phyloP scores from a whole-genome alignment of 2,113 vertebrate species.

The Willisornis vidua region DNA sequence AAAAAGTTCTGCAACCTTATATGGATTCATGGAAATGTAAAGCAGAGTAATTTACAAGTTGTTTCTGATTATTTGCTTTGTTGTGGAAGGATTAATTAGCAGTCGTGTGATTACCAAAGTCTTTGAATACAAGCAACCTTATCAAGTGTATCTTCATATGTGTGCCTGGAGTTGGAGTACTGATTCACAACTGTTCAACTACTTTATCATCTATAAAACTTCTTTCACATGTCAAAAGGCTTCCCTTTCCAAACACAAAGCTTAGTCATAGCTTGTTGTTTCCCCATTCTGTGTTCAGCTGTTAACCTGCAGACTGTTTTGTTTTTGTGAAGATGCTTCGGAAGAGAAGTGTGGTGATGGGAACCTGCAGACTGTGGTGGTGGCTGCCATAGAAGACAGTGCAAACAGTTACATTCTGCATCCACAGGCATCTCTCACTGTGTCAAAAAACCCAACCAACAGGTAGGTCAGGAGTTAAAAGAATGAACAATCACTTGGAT shows the following conservation, averaged over 20 bases:
- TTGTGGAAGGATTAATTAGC: background rate
- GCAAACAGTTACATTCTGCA: constrained; percentile 66
- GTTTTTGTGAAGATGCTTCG: constrained; percentile 60
- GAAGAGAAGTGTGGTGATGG: constrained; percentile 71
- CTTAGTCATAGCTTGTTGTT: background rate
- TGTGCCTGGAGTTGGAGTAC: background rate
- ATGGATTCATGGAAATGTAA: background rate
- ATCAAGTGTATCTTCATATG: background rate
- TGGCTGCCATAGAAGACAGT: constrained; percentile 66
- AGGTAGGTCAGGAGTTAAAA: constrained; percentile 64
- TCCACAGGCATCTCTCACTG: constrained; percentile 63
- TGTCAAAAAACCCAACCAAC: constrained; percentile 43
- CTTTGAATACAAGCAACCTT: background rate
- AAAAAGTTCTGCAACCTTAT: background rate
- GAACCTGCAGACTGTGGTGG: constrained; percentile 64
- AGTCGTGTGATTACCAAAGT: background rate
- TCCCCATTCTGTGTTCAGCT: background rate
- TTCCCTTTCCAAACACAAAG: background rate
- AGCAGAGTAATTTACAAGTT: background rate
- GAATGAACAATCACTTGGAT: background rate
- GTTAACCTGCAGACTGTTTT: constrained; percentile 17
- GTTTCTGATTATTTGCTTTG: background rate
- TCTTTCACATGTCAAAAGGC: background rate
- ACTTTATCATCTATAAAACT: background rate
- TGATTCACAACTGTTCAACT: background rate